Evolutionary conservation across 2,888 invertebrate genomes (phyloP).

Genomic region (Margaritifera margaritifera): DNA sequence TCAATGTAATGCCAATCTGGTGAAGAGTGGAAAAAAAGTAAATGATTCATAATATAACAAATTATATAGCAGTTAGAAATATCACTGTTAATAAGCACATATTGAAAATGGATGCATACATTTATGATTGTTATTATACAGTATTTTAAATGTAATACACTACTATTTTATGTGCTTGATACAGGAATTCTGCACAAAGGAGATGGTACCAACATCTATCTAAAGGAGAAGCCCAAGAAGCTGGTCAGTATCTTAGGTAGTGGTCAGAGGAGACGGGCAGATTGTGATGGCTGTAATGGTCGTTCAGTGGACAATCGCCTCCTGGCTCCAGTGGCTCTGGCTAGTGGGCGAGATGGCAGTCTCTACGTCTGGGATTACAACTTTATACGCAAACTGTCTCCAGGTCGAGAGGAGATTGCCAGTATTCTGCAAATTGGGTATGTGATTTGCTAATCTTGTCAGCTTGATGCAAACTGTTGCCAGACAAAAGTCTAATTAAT

Average conservation of each 20-base stretch:
- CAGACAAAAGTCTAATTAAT: too few species aligned
- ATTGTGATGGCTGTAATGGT: conserved; percentile 85
- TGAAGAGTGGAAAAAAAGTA: too few species aligned
- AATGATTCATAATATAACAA: too few species aligned
- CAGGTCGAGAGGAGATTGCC: conserved; percentile 75
- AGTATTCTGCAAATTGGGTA: conserved; percentile 75
- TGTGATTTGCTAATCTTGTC: conserved; percentile 5
- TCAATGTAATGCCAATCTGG: too few species aligned
- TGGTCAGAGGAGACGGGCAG: conserved; percentile 83
- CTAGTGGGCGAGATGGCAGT: conserved; percentile 96
- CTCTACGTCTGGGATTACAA: conserved; percentile 98
- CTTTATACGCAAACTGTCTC: conserved; percentile 75
- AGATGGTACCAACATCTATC: conserved; percentile 93
- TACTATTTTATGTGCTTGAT: conserved; percentile 12
- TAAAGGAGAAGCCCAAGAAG: conserved; percentile 90
- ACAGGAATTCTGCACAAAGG: conserved; percentile 96
- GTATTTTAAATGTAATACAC: background rate
- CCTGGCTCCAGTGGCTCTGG: conserved; percentile 93
- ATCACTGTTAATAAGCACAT: too few species aligned
- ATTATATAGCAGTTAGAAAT: too few species aligned
- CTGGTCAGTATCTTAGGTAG: conserved; percentile 80
- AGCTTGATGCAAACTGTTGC: too few species aligned
- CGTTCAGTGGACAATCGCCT: conserved; percentile 78
- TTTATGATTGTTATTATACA: background rate
- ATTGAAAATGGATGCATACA: too few species aligned